Percentiles rank a stretch among this genome's conserved stretches.
Conservation (phyloP, 2,113 vertebrate species). For the Chaetura pelagica region DNA sequence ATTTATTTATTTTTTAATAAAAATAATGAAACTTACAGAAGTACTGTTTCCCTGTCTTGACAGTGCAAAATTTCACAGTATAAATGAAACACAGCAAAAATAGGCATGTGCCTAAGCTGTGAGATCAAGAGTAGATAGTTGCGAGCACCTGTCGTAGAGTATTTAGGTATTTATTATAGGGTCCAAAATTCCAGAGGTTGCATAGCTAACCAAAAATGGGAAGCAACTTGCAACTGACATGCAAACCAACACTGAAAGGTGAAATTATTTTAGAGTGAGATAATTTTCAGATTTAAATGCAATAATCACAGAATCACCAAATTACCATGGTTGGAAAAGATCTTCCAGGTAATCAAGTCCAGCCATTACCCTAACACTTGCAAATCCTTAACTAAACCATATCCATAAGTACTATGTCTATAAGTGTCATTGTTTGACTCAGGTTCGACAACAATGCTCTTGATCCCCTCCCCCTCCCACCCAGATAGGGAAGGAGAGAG, state of each 20-base stretch:
- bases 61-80: neutral
- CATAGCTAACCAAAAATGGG: neutral
- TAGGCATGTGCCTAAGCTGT: fast-evolving
- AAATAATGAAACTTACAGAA: neutral
- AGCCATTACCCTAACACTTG: no score
- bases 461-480: no score
- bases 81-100: neutral
- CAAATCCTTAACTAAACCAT: no score
- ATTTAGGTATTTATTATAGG: neutral
- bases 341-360: no score
- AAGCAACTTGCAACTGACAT: neutral
- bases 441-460: no score
- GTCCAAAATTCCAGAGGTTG: fast-evolving
- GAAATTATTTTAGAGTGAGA: neutral
- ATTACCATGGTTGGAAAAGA: no score
- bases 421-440: no score
- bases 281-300: neutral
- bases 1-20: no score
- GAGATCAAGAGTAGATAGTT: neutral
- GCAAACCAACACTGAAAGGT: neutral
- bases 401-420: no score
- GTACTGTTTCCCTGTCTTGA: neutral
- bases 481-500: no score
- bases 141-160: neutral
- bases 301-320: no score